Evolutionary conservation across 2,113 vertebrate genomes (phyloP), one percentile per base, ranked within the genome.

Genomic region (Cricetomys ansorgei): DNA sequence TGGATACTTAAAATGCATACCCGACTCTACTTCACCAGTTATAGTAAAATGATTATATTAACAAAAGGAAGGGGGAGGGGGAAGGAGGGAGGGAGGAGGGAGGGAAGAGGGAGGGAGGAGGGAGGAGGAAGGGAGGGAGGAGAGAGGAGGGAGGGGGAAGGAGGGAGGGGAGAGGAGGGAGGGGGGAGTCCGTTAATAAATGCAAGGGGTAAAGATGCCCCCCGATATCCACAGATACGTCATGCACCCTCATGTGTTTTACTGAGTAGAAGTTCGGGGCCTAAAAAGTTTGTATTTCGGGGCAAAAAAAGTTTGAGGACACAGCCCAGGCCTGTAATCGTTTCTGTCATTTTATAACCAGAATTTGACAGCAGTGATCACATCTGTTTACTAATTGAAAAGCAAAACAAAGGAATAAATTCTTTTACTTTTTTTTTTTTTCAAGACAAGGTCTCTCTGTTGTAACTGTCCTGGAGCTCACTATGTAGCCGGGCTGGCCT

Each of bases 331-430:
- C 70, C n/a, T 13, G 64, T n/a, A 29, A 53, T 17, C 40, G 2
- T 76, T 57, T 40, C 75, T 80, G 19, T 17, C 11, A 19, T 27
- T 64, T 67, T 43, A 87, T 48, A 48, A 45, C 6, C 5, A 50
- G 75, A 80, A 34, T 92, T 81, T 62, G 80, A 88, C 43, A 88
- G 67, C 15, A 11, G 53, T n/a, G 29, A 43, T 59, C 3, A 15
- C 27, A 84, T 50, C 70, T 53, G 45, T 70, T 91, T 79, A 67
- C 40, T 62, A 67, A 57, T 73, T 84, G 43, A 88, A 95, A 96
- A 91, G 40, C 4, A 85, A 76, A 88, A 40, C 25, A 70, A 62
- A 43, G 27, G 19, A 76, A 31, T 43, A 70, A 91, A 75, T 9
- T 67, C 40, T 62, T n/a, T n/a, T n/a, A n/a, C n/a, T n/a, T n/a